Percentiles rank a stretch among this genome's conserved stretches.
Conservation (phyloP, 2,113 vertebrate genomes). For the Macheiramphus alcinus region DNA sequence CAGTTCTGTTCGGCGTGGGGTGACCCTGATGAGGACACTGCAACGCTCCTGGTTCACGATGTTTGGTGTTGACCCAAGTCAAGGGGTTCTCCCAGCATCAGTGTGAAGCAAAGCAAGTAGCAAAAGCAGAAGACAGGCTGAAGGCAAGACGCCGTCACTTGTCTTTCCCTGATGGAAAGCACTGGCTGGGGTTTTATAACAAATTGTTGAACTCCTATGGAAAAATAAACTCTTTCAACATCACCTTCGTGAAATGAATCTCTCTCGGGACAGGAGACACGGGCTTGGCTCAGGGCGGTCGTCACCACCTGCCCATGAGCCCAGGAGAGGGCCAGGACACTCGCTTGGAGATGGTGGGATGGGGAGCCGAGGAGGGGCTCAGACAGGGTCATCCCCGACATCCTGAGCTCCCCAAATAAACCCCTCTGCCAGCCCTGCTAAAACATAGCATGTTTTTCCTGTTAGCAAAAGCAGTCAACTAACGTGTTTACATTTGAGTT, state of each 20-base stretch:
- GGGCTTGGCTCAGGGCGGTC: not conserved
- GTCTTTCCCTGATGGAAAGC: not conserved
- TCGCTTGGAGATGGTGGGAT: fast-evolving
- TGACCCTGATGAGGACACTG: not conserved
- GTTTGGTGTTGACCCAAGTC: not conserved
- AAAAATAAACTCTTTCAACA: not conserved
- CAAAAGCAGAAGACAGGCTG: not conserved
- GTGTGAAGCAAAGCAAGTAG: not conserved
- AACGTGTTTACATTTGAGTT: not conserved
- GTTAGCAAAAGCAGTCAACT: not conserved
- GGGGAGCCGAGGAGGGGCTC: not conserved
- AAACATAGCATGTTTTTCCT: fast-evolving
- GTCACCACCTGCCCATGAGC: fast-evolving
- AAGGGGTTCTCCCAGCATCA: not conserved
- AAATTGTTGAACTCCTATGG: not conserved
- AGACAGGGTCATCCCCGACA: not conserved
- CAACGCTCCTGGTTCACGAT: not conserved
- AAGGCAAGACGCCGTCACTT: not conserved
- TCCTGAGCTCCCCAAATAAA: fast-evolving
- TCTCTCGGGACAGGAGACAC: fast-evolving
- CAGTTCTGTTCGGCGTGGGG: not conserved
- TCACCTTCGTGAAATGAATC: not conserved
- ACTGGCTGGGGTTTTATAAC: not conserved
- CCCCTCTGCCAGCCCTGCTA: not conserved
- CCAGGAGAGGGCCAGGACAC: not conserved